Evolutionary conservation across 1,140 invertebrate species (phyloP).

Genomic region (Bombus waltoni): DNA sequence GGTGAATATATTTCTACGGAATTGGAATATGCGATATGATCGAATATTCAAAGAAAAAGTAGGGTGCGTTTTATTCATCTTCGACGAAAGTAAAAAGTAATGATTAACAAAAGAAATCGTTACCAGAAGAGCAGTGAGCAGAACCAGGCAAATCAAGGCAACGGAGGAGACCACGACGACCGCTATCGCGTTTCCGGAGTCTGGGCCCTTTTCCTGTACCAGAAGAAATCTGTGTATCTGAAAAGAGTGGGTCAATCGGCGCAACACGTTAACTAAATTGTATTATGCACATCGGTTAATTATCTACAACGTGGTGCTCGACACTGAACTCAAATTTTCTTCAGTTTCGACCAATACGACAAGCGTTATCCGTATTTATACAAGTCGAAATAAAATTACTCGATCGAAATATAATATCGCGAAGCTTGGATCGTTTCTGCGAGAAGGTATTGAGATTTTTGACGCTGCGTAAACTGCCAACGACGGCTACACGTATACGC

Average conservation of each 20-base stretch:
- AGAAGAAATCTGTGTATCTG: slow-evolving; percentile 80
- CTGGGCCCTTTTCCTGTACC: slow-evolving; percentile 74
- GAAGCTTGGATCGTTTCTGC: too few species aligned
- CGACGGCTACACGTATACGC: too few species aligned
- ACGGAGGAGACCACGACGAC: slow-evolving; percentile 83
- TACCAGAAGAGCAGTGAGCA: slow-evolving; percentile 87
- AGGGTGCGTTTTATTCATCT: background rate
- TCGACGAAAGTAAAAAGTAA: background rate
- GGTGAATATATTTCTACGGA: too few species aligned
- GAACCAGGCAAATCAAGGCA: slow-evolving; percentile 83
- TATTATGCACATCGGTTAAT: background rate
- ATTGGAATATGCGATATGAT: too few species aligned
- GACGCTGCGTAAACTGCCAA: too few species aligned
- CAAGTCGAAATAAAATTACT: background rate
- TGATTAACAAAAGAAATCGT: slow-evolving; percentile 66
- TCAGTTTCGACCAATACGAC: too few species aligned
- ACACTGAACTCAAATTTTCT: background rate
- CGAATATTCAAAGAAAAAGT: too few species aligned
- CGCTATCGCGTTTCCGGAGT: slow-evolving; percentile 81
- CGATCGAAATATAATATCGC: background rate
- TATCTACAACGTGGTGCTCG: background rate
- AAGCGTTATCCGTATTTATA: background rate
- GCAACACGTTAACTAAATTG: slow-evolving; percentile 46
- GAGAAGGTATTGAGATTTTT: too few species aligned
- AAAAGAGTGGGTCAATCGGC: slow-evolving; percentile 44